phyloP scores from a whole-genome alignment of 2,113 vertebrate species.

The Narcine bancroftii region DNA sequence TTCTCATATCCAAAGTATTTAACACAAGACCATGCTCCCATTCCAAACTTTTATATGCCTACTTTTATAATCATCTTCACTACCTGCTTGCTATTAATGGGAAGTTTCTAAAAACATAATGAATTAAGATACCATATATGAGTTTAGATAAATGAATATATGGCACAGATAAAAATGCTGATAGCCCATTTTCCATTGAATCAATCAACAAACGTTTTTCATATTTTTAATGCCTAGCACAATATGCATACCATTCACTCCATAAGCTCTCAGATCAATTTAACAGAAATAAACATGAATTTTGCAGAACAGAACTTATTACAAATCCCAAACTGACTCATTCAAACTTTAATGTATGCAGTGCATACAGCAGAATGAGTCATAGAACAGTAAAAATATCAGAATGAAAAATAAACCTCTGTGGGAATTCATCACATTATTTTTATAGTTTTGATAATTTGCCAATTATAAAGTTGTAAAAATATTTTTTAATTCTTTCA shows the following conservation, averaged over 20 bases:
- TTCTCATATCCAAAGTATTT: neutral
- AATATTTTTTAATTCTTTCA: neutral
- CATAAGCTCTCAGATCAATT: neutral
- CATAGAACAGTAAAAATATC: neutral
- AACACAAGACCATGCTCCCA: neutral
- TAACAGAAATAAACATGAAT: neutral
- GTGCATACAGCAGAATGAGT: conserved; percentile 6
- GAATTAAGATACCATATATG: neutral
- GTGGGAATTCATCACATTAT: neutral
- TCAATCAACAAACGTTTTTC: neutral
- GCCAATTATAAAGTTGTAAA: conserved; percentile 2
- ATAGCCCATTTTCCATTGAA: neutral
- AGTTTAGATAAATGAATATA: neutral
- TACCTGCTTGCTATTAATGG: conserved; percentile 7
- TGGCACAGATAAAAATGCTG: neutral
- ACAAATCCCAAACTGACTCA: neutral
- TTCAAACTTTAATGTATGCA: neutral
- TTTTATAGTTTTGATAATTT: neutral
- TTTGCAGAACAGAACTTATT: neutral
- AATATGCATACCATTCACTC: neutral
- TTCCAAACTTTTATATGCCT: neutral
- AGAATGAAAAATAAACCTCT: neutral
- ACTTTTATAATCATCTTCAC: neutral
- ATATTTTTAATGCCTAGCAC: neutral
- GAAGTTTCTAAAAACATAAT: neutral